phyloP scores from a whole-genome alignment of 2,797 vertebrate species.

The Eurystomus glaucurus region DNA sequence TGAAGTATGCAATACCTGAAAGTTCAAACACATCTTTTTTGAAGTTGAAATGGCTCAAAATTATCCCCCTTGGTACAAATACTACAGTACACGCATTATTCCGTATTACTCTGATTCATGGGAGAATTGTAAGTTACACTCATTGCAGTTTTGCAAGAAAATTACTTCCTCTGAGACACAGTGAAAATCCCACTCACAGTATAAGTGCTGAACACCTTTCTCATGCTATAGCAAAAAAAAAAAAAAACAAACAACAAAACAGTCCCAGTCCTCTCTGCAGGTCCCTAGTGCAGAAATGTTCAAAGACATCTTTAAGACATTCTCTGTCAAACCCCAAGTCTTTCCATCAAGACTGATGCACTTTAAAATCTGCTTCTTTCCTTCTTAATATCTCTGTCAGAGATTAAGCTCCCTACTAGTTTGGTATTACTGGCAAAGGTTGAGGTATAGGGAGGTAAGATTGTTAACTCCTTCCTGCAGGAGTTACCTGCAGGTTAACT shows the following conservation, averaged over 20 bases:
- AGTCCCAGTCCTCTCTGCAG: not conserved
- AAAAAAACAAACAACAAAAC: not conserved
- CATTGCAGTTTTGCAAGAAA: not conserved
- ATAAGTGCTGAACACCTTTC: not conserved
- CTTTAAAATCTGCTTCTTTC: not conserved
- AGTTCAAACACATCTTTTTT: not conserved
- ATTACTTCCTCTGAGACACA: not conserved
- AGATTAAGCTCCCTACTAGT: not conserved
- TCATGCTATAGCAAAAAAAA: not conserved
- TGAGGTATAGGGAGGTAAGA: not conserved
- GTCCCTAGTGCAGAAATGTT: not conserved
- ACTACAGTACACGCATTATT: not conserved
- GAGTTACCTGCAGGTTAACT: too few relatives aligned
- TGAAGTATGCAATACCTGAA: not conserved
- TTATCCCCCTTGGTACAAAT: not conserved
- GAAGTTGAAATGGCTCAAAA: conserved; percentile 6
- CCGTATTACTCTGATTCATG: not conserved
- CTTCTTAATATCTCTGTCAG: not conserved
- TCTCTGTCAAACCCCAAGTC: not conserved
- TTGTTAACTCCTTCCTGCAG: not conserved
- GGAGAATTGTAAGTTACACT: not conserved
- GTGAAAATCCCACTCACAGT: not conserved
- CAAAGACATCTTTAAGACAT: not conserved
- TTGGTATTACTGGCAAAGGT: conserved; percentile 47
- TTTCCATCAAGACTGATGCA: not conserved